Base-by-base conservation (phyloP, 2,888 invertebrate species). In the Eupithecia tripunctaria region DNA sequence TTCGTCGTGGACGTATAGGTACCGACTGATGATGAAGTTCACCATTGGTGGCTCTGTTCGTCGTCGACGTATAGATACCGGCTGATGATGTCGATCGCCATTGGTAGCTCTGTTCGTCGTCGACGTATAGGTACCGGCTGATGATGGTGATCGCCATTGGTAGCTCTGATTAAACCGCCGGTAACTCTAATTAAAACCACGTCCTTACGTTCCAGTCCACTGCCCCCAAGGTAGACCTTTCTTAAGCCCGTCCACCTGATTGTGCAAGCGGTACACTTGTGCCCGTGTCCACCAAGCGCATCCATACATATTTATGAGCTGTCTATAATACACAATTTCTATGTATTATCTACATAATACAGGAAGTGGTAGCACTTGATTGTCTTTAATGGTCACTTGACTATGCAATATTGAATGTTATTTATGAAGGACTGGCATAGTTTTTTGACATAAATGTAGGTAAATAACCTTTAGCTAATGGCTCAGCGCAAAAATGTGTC, bases 261-360 rank as follows among this genome's bases (percentile, higher is more conserved):
- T 94, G 94, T 92, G 94, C 92, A 94, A 94, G 90, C 89, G 88
- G 68, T 63, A 59, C 25, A 18, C 12, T 14, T 71, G 62, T 66
- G 70, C 59, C 87, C 87, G 90, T 92, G 92, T 87, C 90, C 94
- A 93, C 92, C 87, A 89, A 94, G 90, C 94, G 94, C 92, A 87
- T 92, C 94, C 38, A 64, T 64, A 41, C 93, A 94, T 94, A 94
- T 94, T 92, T 92, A 94, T 94, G 92, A 94, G 90, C 87, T 88
- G 90, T 89, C 89, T 92, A 89, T 93, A 93, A 93, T 94, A 92
- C 91, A 94, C 93, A 92, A 93, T 94, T 94, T 94, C 93, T 93
- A 94, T 94, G 93, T 94, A 92, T 93, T 93, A 94, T 93, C 93
- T 93, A 87, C 83, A 91, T 92, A 92, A 92, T 90, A 90, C 92